Base-by-base conservation (phyloP, 2,113 vertebrate genomes). In the Ctenodactylus gundi region DNA sequence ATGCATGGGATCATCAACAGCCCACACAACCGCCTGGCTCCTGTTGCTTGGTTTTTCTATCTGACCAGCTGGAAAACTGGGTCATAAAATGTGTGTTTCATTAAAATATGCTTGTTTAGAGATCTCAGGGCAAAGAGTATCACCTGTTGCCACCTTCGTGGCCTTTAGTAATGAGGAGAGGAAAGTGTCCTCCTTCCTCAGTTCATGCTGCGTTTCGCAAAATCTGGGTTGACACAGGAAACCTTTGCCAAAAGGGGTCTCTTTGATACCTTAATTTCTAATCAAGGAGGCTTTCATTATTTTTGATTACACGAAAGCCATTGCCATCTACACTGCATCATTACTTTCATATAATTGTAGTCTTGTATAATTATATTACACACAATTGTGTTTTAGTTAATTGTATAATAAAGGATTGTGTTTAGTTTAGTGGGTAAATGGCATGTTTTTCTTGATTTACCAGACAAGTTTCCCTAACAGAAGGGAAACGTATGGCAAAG, bases 291-390 rank as follows among this genome's bases (percentile, higher is more conserved):
- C 57, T 36, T 36, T 95, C 91, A 85, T 97, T 97, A 92, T 87
- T 96, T 97, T 85, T 6, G 4, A 95, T 95, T 95, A 94, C 51
- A 49, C 65, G 53, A 53, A 95, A 53, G 55, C 87, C 84, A 90
- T 76, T 68, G 51, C 84, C 44, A 70, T 91, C 76, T 78, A 91
- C 41, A 46, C 68, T 55, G 62, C 65, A 78, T 86, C 95, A 96
- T 94, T 96, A 96, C 84, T 96, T 97, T 78, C 93, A 60, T 95
- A 73, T 96, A 91, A 96, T 95, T 97, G 77, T 83, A 90, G 67
- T 93, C 80, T 80, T 65, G 21, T 84, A 41, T 97, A 96, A 96
- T 95, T 94, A 51, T 46, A 87, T 97, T 96, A 96, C 77, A 85
- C 85, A 82, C 72, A 92, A 82, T 90, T 93, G 44, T 93, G 60